These are phyloP conservation scores for Daphoenositta chrysoptera DNA, from an alignment of 2,113 vertebrate genomes.

Conservation along the genomic window DNA sequence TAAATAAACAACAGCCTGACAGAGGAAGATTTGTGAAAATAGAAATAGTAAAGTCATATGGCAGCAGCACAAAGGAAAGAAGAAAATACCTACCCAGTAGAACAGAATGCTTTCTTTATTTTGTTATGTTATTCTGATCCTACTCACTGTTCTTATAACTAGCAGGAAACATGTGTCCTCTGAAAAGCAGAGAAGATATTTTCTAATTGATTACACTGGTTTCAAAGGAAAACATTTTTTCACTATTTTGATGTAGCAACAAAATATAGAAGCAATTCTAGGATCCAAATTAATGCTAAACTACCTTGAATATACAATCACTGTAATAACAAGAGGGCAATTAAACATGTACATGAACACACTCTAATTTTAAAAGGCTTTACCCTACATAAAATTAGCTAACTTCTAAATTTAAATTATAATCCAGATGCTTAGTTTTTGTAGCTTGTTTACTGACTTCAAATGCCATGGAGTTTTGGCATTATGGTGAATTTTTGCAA, in stretches of 20 bases:
- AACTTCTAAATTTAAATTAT: background rate
- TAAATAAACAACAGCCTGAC: background rate
- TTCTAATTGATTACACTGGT: background rate
- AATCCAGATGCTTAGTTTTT: background rate
- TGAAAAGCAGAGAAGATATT: background rate
- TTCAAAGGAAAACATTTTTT: background rate
- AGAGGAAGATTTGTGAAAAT: background rate
- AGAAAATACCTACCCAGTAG: background rate
- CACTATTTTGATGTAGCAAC: background rate
- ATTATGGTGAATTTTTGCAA: background rate
- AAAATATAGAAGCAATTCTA: background rate
- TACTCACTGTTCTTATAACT: background rate
- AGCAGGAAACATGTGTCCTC: background rate
- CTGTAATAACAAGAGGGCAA: background rate
- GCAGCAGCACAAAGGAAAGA: background rate
- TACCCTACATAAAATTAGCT: background rate
- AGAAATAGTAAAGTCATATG: background rate
- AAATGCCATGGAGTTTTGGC: background rate
- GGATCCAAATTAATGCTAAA: background rate
- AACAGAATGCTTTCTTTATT: background rate
- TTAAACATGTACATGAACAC: background rate
- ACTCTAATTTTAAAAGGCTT: background rate
- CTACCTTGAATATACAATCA: background rate
- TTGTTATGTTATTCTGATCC: background rate
- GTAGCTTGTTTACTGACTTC: background rate